Base-by-base conservation (phyloP, 2,113 vertebrate species). In the Triplophysa tibetana region DNA sequence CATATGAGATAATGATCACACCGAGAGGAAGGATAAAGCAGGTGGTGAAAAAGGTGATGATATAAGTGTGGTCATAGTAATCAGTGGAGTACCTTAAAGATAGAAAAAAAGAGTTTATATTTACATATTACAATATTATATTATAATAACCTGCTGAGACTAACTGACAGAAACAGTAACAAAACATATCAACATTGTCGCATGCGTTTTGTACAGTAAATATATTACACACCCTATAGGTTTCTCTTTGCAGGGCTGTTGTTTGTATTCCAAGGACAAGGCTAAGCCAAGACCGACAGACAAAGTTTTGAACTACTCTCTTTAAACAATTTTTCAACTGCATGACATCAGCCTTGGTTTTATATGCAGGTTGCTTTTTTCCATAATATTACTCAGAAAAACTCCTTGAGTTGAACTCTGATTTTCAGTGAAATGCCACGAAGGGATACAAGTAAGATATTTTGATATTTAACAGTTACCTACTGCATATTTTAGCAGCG, bases 1-100 rank as follows among this genome's bases (percentile, higher is more conserved):
- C 94, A 74, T 97, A 96, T 82, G 95, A 96, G 75, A 92, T 88
- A 86, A 95, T 90, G 82, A 97, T 97, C 45, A 97, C 82, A 19
- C 88, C 79, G 1, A 97, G 92, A 24, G 96, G 96, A 66, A 95
- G 81, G 77, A 96, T 86, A 82, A 97, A 97, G 65, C 95, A 97
- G 66, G 94, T 96, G 63, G 48, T 70, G 75, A 97, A 94, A 88
- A 97, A 93, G 0, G 92, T 92, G 77, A 96, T 93, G 80, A 96
- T 95, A 86, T 95, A 97, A 0, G 92, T 92, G 67, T 90, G 94
- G 83, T 94, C 91, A 1, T 41, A 84, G n/a, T 89, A 81, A 82
- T 90, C 86, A 80, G 89, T 89, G 0, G 96, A 94, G 86, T 96
- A 96, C 95, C 96, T 97, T 88, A 12, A 84, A 43, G 80, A 77